Conservation (phyloP, 2,888 invertebrate species). For the Melinaea menophilus region DNA sequence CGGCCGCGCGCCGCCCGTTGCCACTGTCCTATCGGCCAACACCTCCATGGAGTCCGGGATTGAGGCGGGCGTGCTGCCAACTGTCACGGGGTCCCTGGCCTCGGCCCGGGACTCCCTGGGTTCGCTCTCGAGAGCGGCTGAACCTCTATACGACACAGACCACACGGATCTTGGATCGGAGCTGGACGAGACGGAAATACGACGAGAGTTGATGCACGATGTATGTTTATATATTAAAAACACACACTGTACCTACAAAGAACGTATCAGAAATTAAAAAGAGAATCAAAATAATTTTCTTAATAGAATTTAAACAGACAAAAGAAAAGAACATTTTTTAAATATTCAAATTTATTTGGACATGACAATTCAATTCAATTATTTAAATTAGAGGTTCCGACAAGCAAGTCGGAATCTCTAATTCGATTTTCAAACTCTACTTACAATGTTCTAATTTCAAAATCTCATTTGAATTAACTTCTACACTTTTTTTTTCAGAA, state of each 20-base stretch:
- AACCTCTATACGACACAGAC: constrained; percentile 85
- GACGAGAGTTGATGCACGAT: constrained; percentile 87
- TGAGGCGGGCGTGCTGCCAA: constrained; percentile 83
- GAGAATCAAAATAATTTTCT: too few species aligned
- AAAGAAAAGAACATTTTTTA: too few species aligned
- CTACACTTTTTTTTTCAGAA: constrained; percentile 80
- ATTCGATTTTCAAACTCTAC: too few species aligned
- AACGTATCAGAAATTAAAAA: not conserved
- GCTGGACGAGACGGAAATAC: constrained; percentile 86
- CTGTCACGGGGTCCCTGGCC: constrained; percentile 83
- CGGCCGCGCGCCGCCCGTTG: constrained; percentile 52
- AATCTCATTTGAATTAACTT: too few species aligned
- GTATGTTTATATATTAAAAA: constrained; percentile 72
- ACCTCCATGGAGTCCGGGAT: constrained; percentile 81
- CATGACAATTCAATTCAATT: too few species aligned
- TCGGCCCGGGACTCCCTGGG: constrained; percentile 77
- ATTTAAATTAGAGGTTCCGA: too few species aligned
- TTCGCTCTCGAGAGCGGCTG: constrained; percentile 78
- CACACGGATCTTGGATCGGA: constrained; percentile 90
- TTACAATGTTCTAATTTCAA: too few species aligned
- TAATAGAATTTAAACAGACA: too few species aligned
- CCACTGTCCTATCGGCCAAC: constrained; percentile 68
- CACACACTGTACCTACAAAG: not conserved
- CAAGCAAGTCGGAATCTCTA: too few species aligned
- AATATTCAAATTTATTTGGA: too few species aligned